Percentiles rank a stretch among this genome's conserved stretches.
These are phyloP conservation scores for Sitophilus oryzae DNA, from an alignment of 1,140 invertebrate genomes.

Conservation along the genomic window DNA sequence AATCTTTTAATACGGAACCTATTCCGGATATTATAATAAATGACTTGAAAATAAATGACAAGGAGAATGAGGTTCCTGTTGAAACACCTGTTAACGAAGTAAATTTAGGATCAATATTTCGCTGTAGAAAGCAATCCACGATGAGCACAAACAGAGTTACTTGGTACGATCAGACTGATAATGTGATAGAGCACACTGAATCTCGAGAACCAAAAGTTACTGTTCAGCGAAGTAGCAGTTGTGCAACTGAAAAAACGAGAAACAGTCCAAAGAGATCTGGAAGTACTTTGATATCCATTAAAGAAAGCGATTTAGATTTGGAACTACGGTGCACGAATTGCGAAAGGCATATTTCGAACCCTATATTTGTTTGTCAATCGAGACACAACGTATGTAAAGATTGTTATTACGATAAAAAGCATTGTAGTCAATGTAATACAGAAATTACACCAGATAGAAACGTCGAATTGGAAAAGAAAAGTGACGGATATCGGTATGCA, in stretches of 20 bases:
- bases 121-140: too few species aligned
- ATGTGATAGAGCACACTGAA: background rate
- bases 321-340: conserved; percentile 32
- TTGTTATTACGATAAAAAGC: conserved; percentile 18
- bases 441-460: conserved; percentile 32
- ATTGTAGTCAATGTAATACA: conserved; percentile 28
- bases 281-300: conserved; percentile 20
- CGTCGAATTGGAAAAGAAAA: conserved; percentile 31
- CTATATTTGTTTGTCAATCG: conserved; percentile 32
- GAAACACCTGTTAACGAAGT: conserved; percentile 3
- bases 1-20: background rate
- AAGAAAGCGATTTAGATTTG: conserved; percentile 21
- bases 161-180: conserved; percentile 9
- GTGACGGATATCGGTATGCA: conserved; percentile 20
- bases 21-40: conserved; percentile 1
- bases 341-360: conserved; percentile 27
- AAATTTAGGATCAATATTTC: conserved; percentile 3
- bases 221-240: background rate
- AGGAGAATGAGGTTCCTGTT: background rate
- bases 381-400: conserved; percentile 32
- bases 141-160: conserved; percentile 10
- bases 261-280: conserved; percentile 5
- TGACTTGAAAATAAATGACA: background rate
- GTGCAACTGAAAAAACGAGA: background rate
- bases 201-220: too few species aligned